phyloP scores from a whole-genome alignment of 2,797 vertebrate genomes.

The Ispidina picta region DNA sequence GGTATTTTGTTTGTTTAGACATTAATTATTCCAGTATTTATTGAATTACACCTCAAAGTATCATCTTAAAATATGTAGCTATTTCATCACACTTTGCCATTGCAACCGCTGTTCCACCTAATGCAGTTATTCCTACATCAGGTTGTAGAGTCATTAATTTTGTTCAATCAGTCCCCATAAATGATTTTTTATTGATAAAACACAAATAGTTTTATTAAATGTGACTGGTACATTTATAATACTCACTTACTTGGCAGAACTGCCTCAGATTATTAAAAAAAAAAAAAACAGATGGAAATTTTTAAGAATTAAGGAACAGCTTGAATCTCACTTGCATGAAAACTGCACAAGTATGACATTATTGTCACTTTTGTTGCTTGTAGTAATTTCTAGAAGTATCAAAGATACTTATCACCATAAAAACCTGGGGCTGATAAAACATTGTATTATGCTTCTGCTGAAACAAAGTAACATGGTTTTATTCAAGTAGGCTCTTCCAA shows the following conservation, averaged over 20 bases:
- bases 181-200: constrained; percentile 42
- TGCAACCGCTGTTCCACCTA: not conserved
- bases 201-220: constrained; percentile 42
- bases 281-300: constrained; percentile 30
- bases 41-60: not conserved
- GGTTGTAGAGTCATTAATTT: not conserved
- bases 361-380: constrained; percentile 36
- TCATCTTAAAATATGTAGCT: not conserved
- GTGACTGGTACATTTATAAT: not conserved
- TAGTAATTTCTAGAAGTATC: not conserved
- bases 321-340: constrained; percentile 41
- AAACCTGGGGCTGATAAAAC: not conserved
- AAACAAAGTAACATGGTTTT: not conserved
- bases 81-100: not conserved
- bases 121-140: not conserved
- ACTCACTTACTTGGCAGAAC: no score
- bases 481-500: not conserved
- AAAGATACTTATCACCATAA: constrained; percentile 1
- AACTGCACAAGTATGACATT: constrained; percentile 37
- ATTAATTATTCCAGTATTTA: not conserved
- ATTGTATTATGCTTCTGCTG: not conserved
- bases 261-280: no score
- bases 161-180: not conserved
- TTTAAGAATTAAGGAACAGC: constrained; percentile 55
- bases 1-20: not conserved